Conservation (phyloP, 2,888 invertebrate genomes). For the Acleris holmiana region DNA sequence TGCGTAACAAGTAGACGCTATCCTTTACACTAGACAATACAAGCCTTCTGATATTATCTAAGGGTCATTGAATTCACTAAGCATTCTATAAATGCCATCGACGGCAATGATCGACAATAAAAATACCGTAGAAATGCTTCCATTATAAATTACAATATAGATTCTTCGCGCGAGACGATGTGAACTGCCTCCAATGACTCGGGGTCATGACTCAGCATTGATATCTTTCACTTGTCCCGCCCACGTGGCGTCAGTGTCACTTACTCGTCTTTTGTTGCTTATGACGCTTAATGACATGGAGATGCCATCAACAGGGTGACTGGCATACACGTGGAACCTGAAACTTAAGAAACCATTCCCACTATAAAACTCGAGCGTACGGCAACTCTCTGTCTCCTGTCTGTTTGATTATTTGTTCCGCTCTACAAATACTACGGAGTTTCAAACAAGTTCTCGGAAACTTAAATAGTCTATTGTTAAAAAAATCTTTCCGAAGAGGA, state of each 20-base stretch:
- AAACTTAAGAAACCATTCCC: background rate
- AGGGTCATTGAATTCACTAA: conserved; percentile 17
- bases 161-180: conserved; percentile 20
- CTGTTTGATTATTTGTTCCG: conserved; percentile 31
- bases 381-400: conserved; percentile 4
- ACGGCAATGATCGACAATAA: background rate
- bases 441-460: conserved; percentile 29
- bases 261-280: conserved; percentile 25
- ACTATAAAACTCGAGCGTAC: background rate
- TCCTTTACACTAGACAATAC: background rate
- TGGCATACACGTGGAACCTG: conserved; percentile 5
- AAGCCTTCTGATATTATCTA: background rate
- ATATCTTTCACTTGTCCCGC: conserved; percentile 22
- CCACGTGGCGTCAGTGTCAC: conserved; percentile 31
- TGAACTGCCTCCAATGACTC: conserved; percentile 22
- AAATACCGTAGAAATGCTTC: conserved; percentile 22
- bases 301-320: conserved; percentile 24
- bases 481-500: conserved; percentile 10
- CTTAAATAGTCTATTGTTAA: conserved; percentile 29
- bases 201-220: conserved; percentile 27
- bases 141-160: conserved; percentile 27
- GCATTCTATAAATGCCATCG: conserved; percentile 21
- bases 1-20: background rate
- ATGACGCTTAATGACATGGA: conserved; percentile 25
- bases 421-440: conserved; percentile 26